Percentiles rank a stretch among this genome's conserved stretches.
These are phyloP conservation scores for Heterodera filipjevi DNA, from an alignment of 2,888 invertebrate genomes.

Conservation along the genomic window DNA sequence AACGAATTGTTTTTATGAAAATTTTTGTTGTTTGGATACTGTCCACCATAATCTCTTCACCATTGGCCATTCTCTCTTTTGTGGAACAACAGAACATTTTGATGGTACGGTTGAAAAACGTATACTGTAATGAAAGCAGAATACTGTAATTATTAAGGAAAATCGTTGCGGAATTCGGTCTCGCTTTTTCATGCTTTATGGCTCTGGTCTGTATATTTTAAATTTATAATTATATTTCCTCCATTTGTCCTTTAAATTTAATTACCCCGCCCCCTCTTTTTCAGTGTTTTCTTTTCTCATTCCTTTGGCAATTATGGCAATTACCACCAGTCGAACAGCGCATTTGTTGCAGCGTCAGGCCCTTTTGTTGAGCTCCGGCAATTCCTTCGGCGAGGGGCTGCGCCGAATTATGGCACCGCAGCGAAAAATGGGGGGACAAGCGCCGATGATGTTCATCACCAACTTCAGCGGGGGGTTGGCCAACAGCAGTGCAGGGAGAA, in stretches of 20 bases:
- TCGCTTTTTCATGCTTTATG: constrained; percentile 68
- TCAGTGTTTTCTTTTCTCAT: constrained; percentile 83
- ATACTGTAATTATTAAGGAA: constrained; percentile 38
- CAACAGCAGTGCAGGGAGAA: neutral
- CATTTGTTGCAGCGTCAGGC: constrained; percentile 75
- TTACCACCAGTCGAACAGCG: constrained; percentile 91
- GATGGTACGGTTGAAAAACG: constrained; percentile 35
- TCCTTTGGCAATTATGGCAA: constrained; percentile 88
- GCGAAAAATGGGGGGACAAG: constrained; percentile 37
- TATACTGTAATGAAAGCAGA: neutral
- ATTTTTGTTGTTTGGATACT: constrained; percentile 91
- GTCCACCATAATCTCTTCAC: constrained; percentile 87
- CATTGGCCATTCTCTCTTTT: constrained; percentile 72
- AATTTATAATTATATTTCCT: neutral
- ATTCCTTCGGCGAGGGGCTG: constrained; percentile 50
- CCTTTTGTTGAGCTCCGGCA: constrained; percentile 38
- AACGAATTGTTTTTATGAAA: constrained; percentile 76
- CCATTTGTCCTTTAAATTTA: neutral
- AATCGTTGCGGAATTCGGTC: constrained; percentile 67
- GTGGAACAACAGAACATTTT: constrained; percentile 69
- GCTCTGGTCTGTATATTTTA: constrained; percentile 68
- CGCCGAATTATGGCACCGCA: constrained; percentile 54
- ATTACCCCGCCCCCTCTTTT: neutral
- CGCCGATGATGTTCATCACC: constrained; percentile 8
- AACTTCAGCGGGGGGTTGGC: neutral